Conservation (phyloP, 2,797 vertebrate species). For the Threskiornis aethiopicus region DNA sequence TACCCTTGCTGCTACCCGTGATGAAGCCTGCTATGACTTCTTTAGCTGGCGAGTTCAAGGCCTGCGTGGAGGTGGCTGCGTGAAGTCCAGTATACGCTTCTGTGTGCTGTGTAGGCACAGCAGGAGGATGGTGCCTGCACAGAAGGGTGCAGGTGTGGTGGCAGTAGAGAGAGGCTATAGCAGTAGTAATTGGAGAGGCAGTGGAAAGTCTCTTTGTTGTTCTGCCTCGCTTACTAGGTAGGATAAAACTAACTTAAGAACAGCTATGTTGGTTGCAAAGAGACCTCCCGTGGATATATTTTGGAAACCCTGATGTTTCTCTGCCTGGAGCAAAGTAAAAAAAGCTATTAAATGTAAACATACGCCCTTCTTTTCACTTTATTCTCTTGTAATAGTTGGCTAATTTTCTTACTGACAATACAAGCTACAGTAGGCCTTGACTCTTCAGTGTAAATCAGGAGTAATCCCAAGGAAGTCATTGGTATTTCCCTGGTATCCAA, state of each 20-base stretch:
- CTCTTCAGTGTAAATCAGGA: neutral
- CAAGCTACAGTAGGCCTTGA: neutral
- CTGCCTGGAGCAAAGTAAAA: neutral
- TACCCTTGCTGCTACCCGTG: neutral
- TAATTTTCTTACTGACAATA: neutral
- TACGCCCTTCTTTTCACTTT: neutral
- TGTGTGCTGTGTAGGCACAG: fast-evolving
- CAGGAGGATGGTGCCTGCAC: neutral
- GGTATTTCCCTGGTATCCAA: neutral
- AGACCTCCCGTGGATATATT: neutral
- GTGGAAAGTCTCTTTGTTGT: neutral
- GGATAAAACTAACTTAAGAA: neutral
- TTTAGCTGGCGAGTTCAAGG: neutral
- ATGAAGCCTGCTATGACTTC: neutral
- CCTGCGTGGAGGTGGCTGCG: neutral
- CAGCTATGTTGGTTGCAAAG: neutral
- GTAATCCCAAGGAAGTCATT: neutral
- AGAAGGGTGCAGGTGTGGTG: neutral
- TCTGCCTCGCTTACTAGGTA: neutral
- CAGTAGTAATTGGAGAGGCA: neutral
- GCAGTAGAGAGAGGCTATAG: neutral
- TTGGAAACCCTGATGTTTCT: neutral
- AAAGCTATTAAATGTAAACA: neutral
- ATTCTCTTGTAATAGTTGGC: neutral
- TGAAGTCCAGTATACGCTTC: neutral